A percentile compares a stretch with the other conserved stretches of the same genome.
phyloP scores from a whole-genome alignment of 2,797 vertebrate genomes.

The Meda fulgida region DNA sequence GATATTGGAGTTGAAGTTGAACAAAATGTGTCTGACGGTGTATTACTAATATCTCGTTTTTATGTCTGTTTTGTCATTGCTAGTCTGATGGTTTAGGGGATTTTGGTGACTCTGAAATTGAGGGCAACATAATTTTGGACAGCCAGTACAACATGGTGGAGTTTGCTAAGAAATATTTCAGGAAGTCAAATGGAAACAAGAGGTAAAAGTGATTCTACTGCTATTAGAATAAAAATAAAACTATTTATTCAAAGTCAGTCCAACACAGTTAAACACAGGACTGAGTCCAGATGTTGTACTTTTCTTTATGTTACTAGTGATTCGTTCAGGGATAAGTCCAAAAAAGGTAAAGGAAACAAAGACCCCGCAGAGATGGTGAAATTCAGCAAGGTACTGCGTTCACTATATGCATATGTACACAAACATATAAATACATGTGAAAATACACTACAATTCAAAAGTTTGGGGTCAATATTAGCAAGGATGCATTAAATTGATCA shows the following conservation, averaged over 20 bases:
- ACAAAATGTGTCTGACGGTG: not conserved
- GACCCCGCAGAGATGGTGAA: slow-evolving; percentile 76
- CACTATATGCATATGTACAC: not conserved
- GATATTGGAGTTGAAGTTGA: not conserved
- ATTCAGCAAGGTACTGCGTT: slow-evolving; percentile 79
- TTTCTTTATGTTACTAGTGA: slow-evolving; percentile 68
- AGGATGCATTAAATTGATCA: not conserved
- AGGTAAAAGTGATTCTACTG: slow-evolving; percentile 55
- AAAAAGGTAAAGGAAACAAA: slow-evolving; percentile 68
- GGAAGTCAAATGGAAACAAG: slow-evolving; percentile 69
- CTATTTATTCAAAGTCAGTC: slow-evolving; percentile 38
- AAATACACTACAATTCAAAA: not conserved
- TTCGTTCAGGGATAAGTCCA: slow-evolving; percentile 71
- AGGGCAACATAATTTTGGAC: slow-evolving; percentile 70
- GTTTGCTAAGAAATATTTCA: slow-evolving; percentile 92
- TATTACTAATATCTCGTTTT: not conserved
- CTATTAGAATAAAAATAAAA: not conserved
- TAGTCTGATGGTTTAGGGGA: slow-evolving; percentile 70
- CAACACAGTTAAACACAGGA: slow-evolving; percentile 65
- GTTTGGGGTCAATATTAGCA: not conserved
- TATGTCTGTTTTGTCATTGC: not conserved
- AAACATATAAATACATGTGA: not conserved
- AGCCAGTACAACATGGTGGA: slow-evolving; percentile 84
- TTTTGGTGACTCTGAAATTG: slow-evolving; percentile 51
- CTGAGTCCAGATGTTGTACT: not conserved